phyloP scores from a whole-genome alignment of 2,888 invertebrate genomes.

The Lomographa bimaculata region DNA sequence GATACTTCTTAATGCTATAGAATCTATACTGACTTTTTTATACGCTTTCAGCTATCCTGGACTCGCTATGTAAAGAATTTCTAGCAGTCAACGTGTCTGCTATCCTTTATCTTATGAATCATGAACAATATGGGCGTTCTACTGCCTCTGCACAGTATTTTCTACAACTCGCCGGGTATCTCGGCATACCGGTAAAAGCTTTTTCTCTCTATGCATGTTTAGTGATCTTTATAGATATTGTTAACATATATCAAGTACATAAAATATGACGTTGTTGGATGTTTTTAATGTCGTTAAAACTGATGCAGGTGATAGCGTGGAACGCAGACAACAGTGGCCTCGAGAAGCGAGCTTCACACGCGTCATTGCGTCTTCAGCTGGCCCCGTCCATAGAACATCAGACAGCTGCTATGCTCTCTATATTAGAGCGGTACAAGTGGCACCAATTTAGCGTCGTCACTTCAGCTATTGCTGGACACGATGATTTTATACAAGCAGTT shows the following conservation, averaged over 20 bases:
- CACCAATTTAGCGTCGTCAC: conserved; percentile 97
- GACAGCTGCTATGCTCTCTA: conserved; percentile 97
- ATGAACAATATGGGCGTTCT: conserved; percentile 96
- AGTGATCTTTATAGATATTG: conserved; percentile 9
- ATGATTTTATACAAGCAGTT: conserved; percentile 97
- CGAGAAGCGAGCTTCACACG: conserved; percentile 90
- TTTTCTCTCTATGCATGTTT: conserved; percentile 36
- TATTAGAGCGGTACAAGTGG: conserved; percentile 98
- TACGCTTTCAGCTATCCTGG: conserved; percentile 90
- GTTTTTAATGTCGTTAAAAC: conserved; percentile 2
- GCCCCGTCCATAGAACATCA: conserved; percentile 98
- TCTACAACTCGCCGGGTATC: conserved; percentile 95
- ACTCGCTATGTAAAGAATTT: conserved; percentile 95
- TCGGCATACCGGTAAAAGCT: conserved; percentile 92
- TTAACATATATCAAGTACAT: too few species aligned
- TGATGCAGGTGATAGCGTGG: conserved; percentile 92
- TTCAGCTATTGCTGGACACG: conserved; percentile 96
- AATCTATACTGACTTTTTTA: conserved; percentile 46
- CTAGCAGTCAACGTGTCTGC: conserved; percentile 95
- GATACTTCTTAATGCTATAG: conserved; percentile 32
- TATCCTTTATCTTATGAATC: conserved; percentile 97
- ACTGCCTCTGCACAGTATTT: conserved; percentile 97
- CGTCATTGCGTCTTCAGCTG: conserved; percentile 95
- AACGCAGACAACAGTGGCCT: conserved; percentile 98
- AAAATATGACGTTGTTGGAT: too few species aligned